phyloP scores from a whole-genome alignment of 2,797 vertebrate species.

The Anguilla pacifica region DNA sequence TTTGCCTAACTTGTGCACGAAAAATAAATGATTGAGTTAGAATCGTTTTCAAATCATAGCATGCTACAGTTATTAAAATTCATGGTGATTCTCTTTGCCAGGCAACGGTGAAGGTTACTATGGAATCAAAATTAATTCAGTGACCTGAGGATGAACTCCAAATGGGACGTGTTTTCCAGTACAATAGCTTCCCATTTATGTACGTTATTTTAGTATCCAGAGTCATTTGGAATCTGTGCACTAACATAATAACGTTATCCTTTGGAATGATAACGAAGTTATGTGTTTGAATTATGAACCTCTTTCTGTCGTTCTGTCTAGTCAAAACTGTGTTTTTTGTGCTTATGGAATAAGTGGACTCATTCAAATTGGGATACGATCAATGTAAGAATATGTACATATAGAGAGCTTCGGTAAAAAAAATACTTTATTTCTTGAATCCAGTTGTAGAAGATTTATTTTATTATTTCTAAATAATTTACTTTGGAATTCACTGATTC shows the following conservation, averaged over 20 bases:
- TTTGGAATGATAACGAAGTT: neutral
- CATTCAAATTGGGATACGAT: neutral
- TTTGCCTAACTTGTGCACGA: neutral
- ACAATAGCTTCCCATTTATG: slow-evolving; percentile 8
- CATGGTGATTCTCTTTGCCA: slow-evolving; percentile 6
- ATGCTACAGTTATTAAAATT: neutral
- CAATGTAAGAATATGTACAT: neutral
- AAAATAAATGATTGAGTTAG: neutral
- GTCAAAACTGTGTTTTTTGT: neutral
- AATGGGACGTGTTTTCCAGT: slow-evolving; percentile 8
- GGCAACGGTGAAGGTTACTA: slow-evolving; percentile 8
- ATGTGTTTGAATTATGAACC: neutral
- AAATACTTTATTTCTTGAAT: neutral
- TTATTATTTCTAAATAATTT: neutral
- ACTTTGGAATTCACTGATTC: neutral
- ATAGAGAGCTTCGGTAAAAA: neutral
- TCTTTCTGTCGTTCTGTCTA: neutral
- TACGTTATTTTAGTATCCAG: neutral
- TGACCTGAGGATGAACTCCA: slow-evolving; percentile 8
- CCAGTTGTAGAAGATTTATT: neutral
- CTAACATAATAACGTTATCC: neutral
- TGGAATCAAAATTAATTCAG: slow-evolving; percentile 15
- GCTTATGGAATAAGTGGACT: neutral
- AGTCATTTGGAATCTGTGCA: neutral
- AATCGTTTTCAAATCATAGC: neutral